Base-by-base conservation (phyloP, 2,113 vertebrate genomes). In the Camelus bactrianus region DNA sequence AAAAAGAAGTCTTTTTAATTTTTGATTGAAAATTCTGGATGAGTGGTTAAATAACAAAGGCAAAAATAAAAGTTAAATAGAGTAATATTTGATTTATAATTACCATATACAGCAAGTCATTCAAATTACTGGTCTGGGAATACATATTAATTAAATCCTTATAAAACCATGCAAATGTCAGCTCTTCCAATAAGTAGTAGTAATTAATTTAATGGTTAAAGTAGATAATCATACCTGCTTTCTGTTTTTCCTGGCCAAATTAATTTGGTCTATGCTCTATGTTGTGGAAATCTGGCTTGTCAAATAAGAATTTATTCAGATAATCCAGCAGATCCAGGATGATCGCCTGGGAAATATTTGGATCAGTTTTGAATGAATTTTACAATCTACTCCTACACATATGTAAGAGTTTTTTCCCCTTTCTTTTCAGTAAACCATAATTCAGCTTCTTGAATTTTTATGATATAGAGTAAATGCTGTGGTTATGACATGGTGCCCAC, bases 21-120 rank as follows among this genome's bases (percentile, higher is more conserved):
- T 85, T 81, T 56, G 76, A 58, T 46, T n/a, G 3, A 90, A 77
- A 62, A 60, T 93, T 80, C 2, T 12, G 64, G 12, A 56, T 75
- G 48, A 92, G 3, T 80, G 73, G 1, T 70, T 83, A 91, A 93
- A 84, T 94, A 81, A 77, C 54, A 80, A 91, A 94, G 5, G 13
- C 83, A 1, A 89, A 93, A 95, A 32, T 30, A 79, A 89, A 95
- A 79, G 4, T 58, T 67, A 76, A 67, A 12, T 17, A 35, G 19
- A 81, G 10, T 88, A 38, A 75, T 70, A 58, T 75, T 91, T 81
- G 17, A 65, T 88, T 91, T 84, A 70, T 48, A 88, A 58, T 70
- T 87, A 50, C 15, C 9, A 76, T 38, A 38, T 65, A 62, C 11
- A 73, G 0, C 64, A 48, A 3, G 17, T 82, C 32, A 67, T 67